Percentiles rank a stretch among this genome's conserved stretches.
phyloP scores from a whole-genome alignment of 2,113 vertebrate genomes.

The Actenoides lindsayi region DNA sequence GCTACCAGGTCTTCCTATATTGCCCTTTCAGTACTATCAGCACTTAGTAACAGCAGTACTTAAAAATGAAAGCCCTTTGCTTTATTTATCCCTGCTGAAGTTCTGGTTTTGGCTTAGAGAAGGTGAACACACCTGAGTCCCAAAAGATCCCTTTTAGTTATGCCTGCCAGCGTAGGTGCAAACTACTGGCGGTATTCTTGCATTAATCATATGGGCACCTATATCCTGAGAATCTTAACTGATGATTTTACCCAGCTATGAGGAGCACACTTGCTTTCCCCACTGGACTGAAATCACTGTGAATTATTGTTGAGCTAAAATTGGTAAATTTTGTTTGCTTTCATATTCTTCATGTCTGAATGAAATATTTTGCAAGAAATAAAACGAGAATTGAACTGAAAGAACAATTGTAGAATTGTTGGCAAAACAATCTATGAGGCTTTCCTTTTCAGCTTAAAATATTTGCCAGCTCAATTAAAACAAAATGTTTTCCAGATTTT shows the following conservation, averaged over 20 bases:
- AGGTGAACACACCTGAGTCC: background rate
- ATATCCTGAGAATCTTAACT: background rate
- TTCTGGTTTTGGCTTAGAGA: background rate
- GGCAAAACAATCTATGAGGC: background rate
- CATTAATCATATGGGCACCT: background rate
- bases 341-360: background rate
- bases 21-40: background rate
- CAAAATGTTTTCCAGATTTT: background rate
- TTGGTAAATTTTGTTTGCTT: background rate
- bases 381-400: background rate
- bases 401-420: background rate
- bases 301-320: background rate
- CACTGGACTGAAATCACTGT: background rate
- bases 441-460: slow-evolving; percentile 14
- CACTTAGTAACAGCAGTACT: background rate
- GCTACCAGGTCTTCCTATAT: background rate
- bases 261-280: background rate
- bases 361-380: background rate
- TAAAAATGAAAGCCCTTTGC: background rate
- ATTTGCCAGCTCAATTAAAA: slow-evolving; percentile 2
- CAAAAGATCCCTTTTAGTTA: background rate
- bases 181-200: fast-evolving
- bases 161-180: background rate
- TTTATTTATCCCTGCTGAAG: background rate
- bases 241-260: background rate